Conservation (phyloP, 2,888 invertebrate genomes). For the Cephus spinipes region DNA sequence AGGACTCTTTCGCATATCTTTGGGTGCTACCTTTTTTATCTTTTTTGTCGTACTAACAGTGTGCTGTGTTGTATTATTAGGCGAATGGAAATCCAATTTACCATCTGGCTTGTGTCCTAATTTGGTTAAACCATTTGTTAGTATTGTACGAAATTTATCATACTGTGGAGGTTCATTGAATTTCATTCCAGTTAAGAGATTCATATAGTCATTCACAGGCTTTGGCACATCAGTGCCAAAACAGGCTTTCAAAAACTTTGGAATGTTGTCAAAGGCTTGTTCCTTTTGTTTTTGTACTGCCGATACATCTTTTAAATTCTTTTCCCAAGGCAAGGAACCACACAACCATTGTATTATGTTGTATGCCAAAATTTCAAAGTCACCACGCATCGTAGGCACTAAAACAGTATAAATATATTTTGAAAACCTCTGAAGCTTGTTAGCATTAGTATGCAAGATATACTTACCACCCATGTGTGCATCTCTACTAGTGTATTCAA, state of each 20-base stretch:
- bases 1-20: constrained; percentile 27
- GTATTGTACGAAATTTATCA: constrained; percentile 75
- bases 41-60: constrained; percentile 15
- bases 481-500: constrained; percentile 96
- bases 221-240: constrained; percentile 64
- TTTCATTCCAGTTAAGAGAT: constrained; percentile 75
- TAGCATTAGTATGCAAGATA: not conserved
- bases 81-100: constrained; percentile 71
- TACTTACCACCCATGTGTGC: constrained; percentile 83
- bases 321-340: constrained; percentile 88
- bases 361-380: constrained; percentile 93
- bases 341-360: constrained; percentile 94
- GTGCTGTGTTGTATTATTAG: not conserved
- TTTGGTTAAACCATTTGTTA: constrained; percentile 75
- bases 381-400: constrained; percentile 88
- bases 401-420: constrained; percentile 6
- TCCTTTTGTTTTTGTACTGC: constrained; percentile 79
- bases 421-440: not conserved
- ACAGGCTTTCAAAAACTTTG: constrained; percentile 64
- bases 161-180: constrained; percentile 83
- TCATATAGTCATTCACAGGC: constrained; percentile 69
- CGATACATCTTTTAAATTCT: constrained; percentile 71
- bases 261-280: constrained; percentile 73
- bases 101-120: constrained; percentile 71
- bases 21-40: constrained; percentile 15